phyloP scores from a whole-genome alignment of 35 echinoderm and acorn worm species.

The Patiria miniata region DNA sequence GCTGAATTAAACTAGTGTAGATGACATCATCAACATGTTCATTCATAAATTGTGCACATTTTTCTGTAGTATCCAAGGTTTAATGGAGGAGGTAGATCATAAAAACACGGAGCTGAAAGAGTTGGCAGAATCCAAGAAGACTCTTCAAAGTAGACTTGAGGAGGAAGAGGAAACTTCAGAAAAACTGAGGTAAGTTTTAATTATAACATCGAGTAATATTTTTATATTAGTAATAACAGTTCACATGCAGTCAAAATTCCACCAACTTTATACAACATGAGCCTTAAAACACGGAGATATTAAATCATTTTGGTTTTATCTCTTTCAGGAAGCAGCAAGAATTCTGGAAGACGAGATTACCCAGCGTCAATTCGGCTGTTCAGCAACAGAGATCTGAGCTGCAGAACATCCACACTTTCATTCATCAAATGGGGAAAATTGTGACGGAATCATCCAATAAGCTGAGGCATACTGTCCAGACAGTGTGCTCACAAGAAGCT shows the following conservation, averaged over 20 bases:
- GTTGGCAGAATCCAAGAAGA: not conserved
- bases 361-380: slow-evolving; percentile 1
- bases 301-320: not conserved
- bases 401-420: slow-evolving; percentile 23
- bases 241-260: too few relatives aligned
- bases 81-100: not conserved
- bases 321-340: slow-evolving; percentile 26
- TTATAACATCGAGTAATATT: too few relatives aligned
- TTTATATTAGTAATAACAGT: too few relatives aligned
- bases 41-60: not conserved
- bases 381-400: slow-evolving; percentile 28
- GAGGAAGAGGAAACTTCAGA: too few relatives aligned
- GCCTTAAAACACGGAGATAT: too few relatives aligned
- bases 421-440: slow-evolving; percentile 17
- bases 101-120: not conserved
- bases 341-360: not conserved
- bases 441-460: not conserved
- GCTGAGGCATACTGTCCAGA: not conserved
- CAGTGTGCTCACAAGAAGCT: slow-evolving; percentile 22
- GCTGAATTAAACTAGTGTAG: too few relatives aligned
- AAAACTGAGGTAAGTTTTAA: too few relatives aligned
- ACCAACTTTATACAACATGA: too few relatives aligned
- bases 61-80: not conserved
- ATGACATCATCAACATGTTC: too few relatives aligned
- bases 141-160: not conserved